Evolutionary conservation across 2,113 vertebrate genomes (phyloP).

Genomic region (Indri indri): DNA sequence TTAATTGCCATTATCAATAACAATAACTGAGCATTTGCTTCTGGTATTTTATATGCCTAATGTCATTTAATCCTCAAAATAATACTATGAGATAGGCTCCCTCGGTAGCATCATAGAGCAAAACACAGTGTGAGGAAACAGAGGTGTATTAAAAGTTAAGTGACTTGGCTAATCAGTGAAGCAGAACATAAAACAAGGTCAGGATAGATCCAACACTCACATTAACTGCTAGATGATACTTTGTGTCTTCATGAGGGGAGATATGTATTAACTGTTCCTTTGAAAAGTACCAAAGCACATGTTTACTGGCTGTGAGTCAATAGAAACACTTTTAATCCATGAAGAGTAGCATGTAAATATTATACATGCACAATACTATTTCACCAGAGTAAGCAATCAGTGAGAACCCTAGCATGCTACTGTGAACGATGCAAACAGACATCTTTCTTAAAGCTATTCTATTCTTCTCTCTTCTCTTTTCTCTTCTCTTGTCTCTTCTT

Average conservation of each 20-base stretch:
- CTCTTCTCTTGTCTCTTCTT: background rate
- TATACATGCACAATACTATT: background rate
- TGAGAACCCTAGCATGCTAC: background rate
- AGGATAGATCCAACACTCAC: background rate
- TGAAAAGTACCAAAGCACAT: background rate
- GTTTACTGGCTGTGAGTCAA: background rate
- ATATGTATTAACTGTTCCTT: background rate
- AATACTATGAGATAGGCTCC: background rate
- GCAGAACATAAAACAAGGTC: background rate
- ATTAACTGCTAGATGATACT: background rate
- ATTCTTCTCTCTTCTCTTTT: background rate
- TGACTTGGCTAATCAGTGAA: background rate
- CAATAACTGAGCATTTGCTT: background rate
- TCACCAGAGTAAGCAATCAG: background rate
- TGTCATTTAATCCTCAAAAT: conserved; percentile 23
- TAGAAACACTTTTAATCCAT: background rate
- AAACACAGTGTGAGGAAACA: background rate
- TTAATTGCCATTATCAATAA: background rate
- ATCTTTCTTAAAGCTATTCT: background rate
- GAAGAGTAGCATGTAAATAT: background rate
- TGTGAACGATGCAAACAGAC: background rate
- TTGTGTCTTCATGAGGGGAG: background rate
- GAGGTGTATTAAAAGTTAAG: background rate
- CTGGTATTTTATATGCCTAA: background rate
- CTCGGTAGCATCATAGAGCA: background rate